These are phyloP conservation scores for Entelurus aequoreus DNA, from an alignment of 2,113 vertebrate species.

Conservation along the genomic window DNA sequence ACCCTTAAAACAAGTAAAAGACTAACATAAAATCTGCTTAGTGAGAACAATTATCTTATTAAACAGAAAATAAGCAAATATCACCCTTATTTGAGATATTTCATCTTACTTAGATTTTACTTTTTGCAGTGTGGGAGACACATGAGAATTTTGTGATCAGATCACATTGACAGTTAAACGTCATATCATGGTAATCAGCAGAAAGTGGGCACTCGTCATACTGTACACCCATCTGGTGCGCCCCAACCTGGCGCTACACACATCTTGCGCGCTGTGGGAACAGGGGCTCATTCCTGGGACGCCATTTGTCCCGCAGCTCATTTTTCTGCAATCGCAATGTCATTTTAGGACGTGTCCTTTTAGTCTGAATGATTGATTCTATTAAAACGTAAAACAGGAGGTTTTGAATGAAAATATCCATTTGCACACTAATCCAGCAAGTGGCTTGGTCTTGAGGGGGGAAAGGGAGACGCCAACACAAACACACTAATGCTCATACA, in stretches of 20 bases:
- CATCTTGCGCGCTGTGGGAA: slow-evolving; percentile 1
- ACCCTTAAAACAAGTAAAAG: no score
- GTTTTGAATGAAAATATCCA: slow-evolving; percentile 11
- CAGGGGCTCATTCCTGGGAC: neutral
- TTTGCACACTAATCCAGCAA: slow-evolving; percentile 2
- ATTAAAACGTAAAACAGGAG: neutral
- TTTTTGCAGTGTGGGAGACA: no score
- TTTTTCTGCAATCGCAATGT: slow-evolving; percentile 5
- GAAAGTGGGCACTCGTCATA: slow-evolving; percentile 7
- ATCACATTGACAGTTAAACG: slow-evolving; percentile 31
- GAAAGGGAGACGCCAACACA: no score
- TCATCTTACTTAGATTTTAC: no score
- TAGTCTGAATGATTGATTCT: neutral
- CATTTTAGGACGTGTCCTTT: neutral
- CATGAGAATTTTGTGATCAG: slow-evolving; percentile 4
- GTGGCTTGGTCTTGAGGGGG: neutral
- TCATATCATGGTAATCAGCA: slow-evolving; percentile 27
- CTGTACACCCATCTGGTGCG: slow-evolving; percentile 18
- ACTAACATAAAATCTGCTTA: no score
- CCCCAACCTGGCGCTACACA: slow-evolving; percentile 20
- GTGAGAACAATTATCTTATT: no score
- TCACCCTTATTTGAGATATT: no score
- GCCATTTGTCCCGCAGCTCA: slow-evolving; percentile 4
- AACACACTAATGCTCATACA: slow-evolving; percentile 17
- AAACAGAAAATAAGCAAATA: no score